phyloP scores from a whole-genome alignment of 2,888 invertebrate species.

The Aspidiotus destructor region DNA sequence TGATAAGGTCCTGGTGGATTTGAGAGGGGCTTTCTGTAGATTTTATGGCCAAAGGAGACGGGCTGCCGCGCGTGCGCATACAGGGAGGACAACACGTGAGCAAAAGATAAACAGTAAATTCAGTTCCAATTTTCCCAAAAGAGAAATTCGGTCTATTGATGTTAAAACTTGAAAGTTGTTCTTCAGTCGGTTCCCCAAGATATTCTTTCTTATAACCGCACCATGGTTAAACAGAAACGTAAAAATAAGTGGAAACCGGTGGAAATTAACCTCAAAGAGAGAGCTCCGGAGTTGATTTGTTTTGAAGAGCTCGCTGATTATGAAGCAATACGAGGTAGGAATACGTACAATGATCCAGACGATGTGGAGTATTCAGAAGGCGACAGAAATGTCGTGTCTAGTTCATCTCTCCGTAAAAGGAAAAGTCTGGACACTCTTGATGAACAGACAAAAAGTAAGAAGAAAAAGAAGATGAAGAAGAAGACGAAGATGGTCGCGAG shows the following conservation, averaged over 20 bases:
- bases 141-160: too few relatives aligned
- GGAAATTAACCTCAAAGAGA: neutral
- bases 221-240: neutral
- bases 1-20: too few relatives aligned
- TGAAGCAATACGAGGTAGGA: slow-evolving; percentile 9
- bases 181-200: too few relatives aligned
- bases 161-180: too few relatives aligned
- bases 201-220: too few relatives aligned
- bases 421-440: neutral
- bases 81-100: too few relatives aligned
- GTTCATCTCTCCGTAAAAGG: neutral
- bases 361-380: neutral
- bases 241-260: slow-evolving; percentile 2
- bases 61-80: too few relatives aligned
- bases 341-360: slow-evolving; percentile 2
- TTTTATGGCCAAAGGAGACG: too few relatives aligned
- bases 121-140: too few relatives aligned
- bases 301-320: slow-evolving; percentile 23
- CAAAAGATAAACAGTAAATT: too few relatives aligned
- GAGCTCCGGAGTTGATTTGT: slow-evolving; percentile 11
- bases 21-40: too few relatives aligned
- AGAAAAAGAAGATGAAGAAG: slow-evolving; percentile 3
- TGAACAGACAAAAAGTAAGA: neutral
- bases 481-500: neutral
- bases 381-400: neutral